Conservation (phyloP, 2,113 vertebrate species). For the Nothoprocta pentlandii region DNA sequence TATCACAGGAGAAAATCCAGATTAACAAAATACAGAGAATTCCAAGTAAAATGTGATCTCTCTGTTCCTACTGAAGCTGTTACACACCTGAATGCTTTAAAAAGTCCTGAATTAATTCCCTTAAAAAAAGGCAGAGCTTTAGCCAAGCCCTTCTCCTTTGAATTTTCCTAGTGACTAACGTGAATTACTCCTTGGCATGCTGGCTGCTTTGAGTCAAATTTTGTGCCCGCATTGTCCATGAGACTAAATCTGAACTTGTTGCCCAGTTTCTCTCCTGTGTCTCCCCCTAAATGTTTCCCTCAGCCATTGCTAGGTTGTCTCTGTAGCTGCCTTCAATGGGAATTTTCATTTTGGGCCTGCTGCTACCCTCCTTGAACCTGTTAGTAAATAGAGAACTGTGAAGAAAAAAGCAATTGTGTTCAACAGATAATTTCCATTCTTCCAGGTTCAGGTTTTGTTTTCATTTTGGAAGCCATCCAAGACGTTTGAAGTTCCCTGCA, state of each 20-base stretch:
- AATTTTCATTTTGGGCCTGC: not conserved
- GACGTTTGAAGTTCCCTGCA: accelerated
- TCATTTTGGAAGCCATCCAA: not conserved
- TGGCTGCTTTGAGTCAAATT: not conserved
- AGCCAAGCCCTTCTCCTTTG: not conserved
- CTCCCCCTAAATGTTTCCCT: not conserved
- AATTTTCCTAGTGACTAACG: not conserved
- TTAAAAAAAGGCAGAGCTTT: not conserved
- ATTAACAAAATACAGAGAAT: not conserved
- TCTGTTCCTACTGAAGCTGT: not conserved
- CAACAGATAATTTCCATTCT: not conserved
- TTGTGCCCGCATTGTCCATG: not conserved
- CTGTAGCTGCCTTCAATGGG: not conserved
- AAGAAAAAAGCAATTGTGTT: accelerated
- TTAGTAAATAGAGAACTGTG: not conserved
- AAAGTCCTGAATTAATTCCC: not conserved
- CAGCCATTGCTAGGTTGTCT: not conserved
- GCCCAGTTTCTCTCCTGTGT: not conserved
- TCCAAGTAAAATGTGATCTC: not conserved
- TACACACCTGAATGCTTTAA: not conserved
- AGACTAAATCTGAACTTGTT: not conserved
- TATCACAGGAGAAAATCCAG: not conserved
- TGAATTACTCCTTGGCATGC: not conserved
- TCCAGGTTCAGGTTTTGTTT: not conserved
- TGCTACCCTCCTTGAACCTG: accelerated